phyloP scores from a whole-genome alignment of 2,888 invertebrate genomes.

The Syritta pipiens region DNA sequence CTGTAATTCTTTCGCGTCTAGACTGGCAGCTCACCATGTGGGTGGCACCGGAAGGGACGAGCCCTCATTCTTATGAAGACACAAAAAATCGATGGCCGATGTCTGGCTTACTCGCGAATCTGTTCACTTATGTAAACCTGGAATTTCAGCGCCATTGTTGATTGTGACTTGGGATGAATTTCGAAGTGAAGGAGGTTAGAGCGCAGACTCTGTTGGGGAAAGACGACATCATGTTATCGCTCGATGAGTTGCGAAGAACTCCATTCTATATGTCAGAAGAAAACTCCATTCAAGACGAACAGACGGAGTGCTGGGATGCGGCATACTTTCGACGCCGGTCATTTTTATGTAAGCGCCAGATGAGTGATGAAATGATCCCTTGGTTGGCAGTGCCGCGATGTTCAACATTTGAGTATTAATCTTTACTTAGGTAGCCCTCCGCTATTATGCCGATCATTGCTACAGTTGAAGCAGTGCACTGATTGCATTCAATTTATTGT shows the following conservation, averaged over 20 bases:
- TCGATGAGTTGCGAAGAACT: slow-evolving; percentile 27
- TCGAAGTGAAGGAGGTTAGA: slow-evolving; percentile 25
- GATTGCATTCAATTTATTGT: too few species aligned
- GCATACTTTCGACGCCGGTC: too few species aligned
- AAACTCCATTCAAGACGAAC: too few species aligned
- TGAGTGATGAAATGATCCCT: too few species aligned
- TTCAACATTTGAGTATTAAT: too few species aligned
- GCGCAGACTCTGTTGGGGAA: slow-evolving; percentile 41
- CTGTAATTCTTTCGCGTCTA: slow-evolving; percentile 44
- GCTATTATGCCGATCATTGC: too few species aligned
- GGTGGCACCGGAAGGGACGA: slow-evolving; percentile 25
- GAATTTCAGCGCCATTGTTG: slow-evolving; percentile 55
- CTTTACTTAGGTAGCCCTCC: too few species aligned
- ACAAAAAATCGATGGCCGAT: slow-evolving; percentile 31
- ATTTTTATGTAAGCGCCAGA: too few species aligned
- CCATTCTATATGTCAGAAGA: not conserved
- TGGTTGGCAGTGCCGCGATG: too few species aligned
- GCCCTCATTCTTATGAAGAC: slow-evolving; percentile 2
- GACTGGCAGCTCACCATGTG: slow-evolving; percentile 28
- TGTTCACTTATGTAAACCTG: slow-evolving; percentile 15
- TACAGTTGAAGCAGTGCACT: too few species aligned
- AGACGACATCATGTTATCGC: slow-evolving; percentile 16
- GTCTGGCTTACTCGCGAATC: slow-evolving; percentile 11
- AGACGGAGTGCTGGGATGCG: too few species aligned
- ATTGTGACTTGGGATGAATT: slow-evolving; percentile 30